Percentiles rank a stretch among this genome's conserved stretches.
Evolutionary conservation across 2,797 vertebrate genomes (phyloP).

Genomic region (Gallinago nigripennis): DNA sequence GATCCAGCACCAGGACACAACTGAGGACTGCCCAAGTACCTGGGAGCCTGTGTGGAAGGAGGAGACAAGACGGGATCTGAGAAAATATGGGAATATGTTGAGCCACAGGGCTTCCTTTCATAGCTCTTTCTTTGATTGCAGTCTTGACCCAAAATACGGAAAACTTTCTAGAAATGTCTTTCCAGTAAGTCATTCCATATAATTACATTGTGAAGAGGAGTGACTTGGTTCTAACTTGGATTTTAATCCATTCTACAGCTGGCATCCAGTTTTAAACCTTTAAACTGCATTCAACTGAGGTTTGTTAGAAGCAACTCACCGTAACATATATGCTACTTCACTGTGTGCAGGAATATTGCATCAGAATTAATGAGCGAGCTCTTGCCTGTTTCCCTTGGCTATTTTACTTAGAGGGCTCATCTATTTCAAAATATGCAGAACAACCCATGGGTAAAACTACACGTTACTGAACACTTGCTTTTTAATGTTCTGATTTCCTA

Average conservation of each 20-base stretch:
- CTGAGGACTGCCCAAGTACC: neutral
- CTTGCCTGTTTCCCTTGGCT: neutral
- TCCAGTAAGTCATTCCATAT: neutral
- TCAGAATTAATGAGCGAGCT: neutral
- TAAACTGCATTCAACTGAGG: neutral
- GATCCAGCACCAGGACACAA: neutral
- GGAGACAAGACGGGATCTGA: neutral
- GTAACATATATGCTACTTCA: rapidly evolving
- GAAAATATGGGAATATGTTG: neutral
- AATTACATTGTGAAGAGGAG: neutral
- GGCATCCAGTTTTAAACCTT: neutral
- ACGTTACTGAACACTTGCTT: neutral
- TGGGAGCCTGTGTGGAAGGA: neutral
- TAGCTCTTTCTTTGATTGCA: neutral
- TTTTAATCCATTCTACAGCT: neutral
- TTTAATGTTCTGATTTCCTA: neutral
- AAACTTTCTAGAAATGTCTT: neutral
- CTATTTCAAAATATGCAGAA: neutral
- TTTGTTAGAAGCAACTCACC: neutral
- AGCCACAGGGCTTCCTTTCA: neutral
- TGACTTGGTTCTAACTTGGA: neutral
- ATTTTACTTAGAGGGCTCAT: neutral
- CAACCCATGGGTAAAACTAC: neutral
- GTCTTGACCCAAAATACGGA: neutral
- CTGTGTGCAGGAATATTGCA: neutral